phyloP scores from a whole-genome alignment of 2,888 invertebrate species.

The Mycalesis mineus region DNA sequence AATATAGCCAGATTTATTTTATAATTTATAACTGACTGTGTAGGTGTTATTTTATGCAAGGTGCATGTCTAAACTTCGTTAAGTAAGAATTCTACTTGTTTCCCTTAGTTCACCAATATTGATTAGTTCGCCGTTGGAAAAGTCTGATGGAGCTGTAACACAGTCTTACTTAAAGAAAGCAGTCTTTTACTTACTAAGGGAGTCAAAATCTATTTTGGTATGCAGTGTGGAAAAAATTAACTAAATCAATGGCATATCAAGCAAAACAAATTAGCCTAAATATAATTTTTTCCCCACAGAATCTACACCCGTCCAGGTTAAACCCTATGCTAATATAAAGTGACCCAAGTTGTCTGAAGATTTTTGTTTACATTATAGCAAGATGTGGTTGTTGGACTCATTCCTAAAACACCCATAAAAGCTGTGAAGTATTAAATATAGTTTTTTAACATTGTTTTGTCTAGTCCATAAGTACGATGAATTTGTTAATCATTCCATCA shows the following conservation, averaged over 20 bases:
- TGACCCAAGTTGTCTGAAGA: background rate
- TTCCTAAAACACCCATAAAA: background rate
- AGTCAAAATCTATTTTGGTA: too few species aligned
- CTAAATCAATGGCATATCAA: too few species aligned
- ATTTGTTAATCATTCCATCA: constrained; percentile 17
- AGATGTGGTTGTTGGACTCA: background rate
- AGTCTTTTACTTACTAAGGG: too few species aligned
- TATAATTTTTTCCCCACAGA: background rate
- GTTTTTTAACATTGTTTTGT: background rate
- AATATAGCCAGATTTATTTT: background rate
- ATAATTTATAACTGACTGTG: background rate
- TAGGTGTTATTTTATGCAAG: background rate
- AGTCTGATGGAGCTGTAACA: too few species aligned
- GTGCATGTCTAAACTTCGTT: background rate
- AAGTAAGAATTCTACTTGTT: too few species aligned
- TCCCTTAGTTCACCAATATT: too few species aligned
- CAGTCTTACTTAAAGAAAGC: too few species aligned
- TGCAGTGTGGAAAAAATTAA: too few species aligned
- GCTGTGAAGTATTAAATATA: background rate
- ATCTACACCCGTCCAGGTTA: constrained; percentile 8
- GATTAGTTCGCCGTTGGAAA: too few species aligned
- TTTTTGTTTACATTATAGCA: background rate
- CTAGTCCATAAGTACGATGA: background rate
- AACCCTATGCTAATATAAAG: background rate
- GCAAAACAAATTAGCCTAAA: too few species aligned